Evolutionary conservation across 2,797 vertebrate species (phyloP).

Genomic region (Arctocebus calabarensis): DNA sequence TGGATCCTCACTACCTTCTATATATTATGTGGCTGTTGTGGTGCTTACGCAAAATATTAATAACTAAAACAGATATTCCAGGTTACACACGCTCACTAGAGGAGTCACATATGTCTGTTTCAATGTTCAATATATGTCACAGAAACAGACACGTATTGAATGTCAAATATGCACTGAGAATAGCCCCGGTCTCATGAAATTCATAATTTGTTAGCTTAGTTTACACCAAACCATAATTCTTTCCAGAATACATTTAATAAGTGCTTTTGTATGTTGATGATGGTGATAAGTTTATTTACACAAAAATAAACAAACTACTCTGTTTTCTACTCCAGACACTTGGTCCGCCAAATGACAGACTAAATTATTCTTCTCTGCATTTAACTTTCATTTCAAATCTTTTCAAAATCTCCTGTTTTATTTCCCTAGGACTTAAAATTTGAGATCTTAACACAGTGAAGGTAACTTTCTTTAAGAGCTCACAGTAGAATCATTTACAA

Average conservation of each 20-base stretch:
- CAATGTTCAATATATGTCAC: neutral
- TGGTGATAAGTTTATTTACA: constrained; percentile 14
- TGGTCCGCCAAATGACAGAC: neutral
- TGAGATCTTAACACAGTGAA: neutral
- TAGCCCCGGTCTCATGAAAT: neutral
- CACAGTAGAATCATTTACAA: neutral
- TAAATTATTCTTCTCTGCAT: constrained; percentile 20
- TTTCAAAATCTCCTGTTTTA: neutral
- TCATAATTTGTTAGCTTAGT: neutral
- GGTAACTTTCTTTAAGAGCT: neutral
- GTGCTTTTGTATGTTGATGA: neutral
- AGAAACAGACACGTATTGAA: neutral
- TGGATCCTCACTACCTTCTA: neutral
- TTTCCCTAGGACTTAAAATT: neutral
- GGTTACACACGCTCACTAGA: neutral
- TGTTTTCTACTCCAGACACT: neutral
- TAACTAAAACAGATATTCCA: neutral
- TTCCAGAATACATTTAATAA: constrained; percentile 29
- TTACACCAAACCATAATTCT: neutral
- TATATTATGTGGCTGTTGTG: neutral
- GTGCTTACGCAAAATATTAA: neutral
- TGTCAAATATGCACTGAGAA: neutral
- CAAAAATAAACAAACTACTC: constrained; percentile 6
- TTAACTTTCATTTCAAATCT: constrained; percentile 47
- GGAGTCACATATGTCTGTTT: neutral